phyloP scores from a whole-genome alignment of 2,888 invertebrate genomes.

The Piscicola geometra region DNA sequence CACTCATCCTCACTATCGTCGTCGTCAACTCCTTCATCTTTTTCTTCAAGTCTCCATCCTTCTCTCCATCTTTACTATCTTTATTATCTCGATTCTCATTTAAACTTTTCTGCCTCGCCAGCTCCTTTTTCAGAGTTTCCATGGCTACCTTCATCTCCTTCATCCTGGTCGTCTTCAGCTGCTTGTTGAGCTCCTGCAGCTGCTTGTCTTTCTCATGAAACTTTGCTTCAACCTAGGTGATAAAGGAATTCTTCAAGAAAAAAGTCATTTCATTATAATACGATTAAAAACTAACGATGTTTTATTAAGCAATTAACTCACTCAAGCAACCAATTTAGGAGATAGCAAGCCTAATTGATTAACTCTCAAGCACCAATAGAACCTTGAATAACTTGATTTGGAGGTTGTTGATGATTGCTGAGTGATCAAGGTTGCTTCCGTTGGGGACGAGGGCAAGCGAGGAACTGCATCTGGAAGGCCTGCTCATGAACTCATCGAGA shows the following conservation, averaged over 20 bases:
- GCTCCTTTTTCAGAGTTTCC: not conserved
- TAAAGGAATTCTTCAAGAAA: no score
- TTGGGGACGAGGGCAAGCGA: not conserved
- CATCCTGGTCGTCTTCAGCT: not conserved
- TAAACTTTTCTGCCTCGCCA: not conserved
- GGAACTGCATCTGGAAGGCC: not conserved
- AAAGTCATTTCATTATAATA: not conserved
- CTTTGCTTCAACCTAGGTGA: not conserved
- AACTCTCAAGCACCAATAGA: no score
- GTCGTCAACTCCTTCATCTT: not conserved
- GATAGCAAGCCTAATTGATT: no score
- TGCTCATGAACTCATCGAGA: not conserved
- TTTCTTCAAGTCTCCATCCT: not conserved
- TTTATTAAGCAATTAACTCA: no score
- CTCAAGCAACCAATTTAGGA: no score
- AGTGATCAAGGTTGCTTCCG: not conserved
- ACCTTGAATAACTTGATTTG: constrained; percentile 9
- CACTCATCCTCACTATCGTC: constrained; percentile 7
- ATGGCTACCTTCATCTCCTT: constrained; percentile 7
- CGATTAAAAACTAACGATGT: not conserved
- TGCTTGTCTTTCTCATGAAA: not conserved
- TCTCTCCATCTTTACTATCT: not conserved
- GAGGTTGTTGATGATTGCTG: not conserved
- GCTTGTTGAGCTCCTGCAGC: not conserved
- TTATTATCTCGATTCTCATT: not conserved